Evolutionary conservation across 2,113 vertebrate genomes (phyloP).

Genomic region (Vireo altiloquus): DNA sequence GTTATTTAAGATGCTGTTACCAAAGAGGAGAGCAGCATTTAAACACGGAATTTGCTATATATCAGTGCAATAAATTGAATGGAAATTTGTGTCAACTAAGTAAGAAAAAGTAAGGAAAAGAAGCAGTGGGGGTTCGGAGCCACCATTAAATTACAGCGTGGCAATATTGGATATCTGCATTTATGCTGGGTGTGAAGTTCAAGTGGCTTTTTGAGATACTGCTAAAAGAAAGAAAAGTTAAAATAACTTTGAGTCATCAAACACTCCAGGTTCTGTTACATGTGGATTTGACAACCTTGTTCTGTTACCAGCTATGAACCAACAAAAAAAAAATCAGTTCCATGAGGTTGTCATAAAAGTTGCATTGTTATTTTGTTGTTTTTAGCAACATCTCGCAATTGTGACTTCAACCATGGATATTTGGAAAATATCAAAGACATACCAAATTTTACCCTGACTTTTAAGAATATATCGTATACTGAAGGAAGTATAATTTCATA

Average conservation of each 20-base stretch:
- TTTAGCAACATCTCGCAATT: background rate
- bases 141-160: fast-evolving
- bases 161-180: background rate
- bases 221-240: background rate
- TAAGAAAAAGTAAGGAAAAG: background rate
- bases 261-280: fast-evolving
- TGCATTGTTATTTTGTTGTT: fast-evolving
- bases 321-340: fast-evolving
- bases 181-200: background rate
- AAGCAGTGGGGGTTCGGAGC: fast-evolving
- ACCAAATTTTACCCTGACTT: background rate
- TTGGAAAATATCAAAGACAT: background rate
- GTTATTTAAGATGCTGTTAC: background rate
- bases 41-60: background rate
- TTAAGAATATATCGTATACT: fast-evolving
- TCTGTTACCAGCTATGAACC: background rate
- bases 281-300: fast-evolving
- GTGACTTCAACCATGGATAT: background rate
- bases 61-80: too few species aligned
- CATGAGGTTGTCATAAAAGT: background rate
- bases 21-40: background rate
- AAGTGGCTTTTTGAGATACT: background rate
- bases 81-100: fast-evolving
- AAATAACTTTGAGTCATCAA: background rate
- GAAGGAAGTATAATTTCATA: background rate